Evolutionary conservation across 2,888 invertebrate genomes (phyloP), one percentile per base, ranked within the genome.

Genomic region (Colletes collaris): DNA sequence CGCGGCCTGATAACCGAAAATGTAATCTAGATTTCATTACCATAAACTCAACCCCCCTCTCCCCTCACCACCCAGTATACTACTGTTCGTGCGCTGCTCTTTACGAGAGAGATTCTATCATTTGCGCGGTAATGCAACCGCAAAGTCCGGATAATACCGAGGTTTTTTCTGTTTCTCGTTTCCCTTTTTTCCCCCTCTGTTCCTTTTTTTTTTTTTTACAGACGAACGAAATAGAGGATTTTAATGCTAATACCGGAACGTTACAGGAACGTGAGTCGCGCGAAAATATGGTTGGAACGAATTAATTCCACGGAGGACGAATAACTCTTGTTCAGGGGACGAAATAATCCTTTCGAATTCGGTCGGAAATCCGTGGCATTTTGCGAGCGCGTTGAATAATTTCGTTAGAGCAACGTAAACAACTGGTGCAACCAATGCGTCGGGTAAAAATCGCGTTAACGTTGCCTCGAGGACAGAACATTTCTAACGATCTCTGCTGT

Each of bases 1-100:
- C 65, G 27, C 56, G 75, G 0, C 64, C 27, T 71, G 82, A 84
- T 84, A 86, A 79, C 79, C 78, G 67, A 83, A 83, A 78, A 81
- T 78, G 75, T 81, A 79, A 86, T 85, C 83, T 80, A 81, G 85
- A 86, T 86, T 86, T 86, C 84, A 86, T 86, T 86, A 86, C 71
- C 84, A 79, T 86, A 83, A 84, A 86, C 78, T 78, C 67, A 8
- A 6, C 44, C 44, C 10, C 10, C 59, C 49, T 58, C 53, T 44
- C 0, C 64, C 37, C 37, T 49, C 10, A 1, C 40, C 16, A 8
- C 58, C 59, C 50, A 49, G 13, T 46, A 46, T 46, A n/a, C 66
- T 27, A 19, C 40, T 37, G 35, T 60, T 62, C 71, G 52, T n/a
- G 59, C 64, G 59, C 53, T 56, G 50, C 65, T 64, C 63, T 80